Evolutionary conservation across 1,140 invertebrate genomes (phyloP).

Genomic region (Anastatus disparis): DNA sequence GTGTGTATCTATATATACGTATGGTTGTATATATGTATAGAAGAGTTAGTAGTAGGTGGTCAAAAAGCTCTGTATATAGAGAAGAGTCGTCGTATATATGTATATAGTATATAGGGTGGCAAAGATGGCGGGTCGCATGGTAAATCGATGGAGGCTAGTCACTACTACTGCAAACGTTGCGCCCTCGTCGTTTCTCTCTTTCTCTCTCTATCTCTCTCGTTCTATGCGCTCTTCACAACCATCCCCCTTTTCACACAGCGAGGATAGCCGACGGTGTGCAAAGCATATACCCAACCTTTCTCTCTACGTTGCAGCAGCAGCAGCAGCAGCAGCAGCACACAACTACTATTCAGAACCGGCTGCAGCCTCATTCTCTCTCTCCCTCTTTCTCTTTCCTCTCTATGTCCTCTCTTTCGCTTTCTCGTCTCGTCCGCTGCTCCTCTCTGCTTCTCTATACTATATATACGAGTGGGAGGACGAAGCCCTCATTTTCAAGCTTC

Average conservation of each 20-base stretch:
- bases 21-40: no score
- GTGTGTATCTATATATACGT: no score
- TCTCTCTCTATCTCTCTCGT: slow-evolving; percentile 12
- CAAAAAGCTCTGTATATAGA: no score
- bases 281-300: slow-evolving; percentile 48
- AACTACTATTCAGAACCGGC: slow-evolving; percentile 15
- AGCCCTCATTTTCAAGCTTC: slow-evolving; percentile 61
- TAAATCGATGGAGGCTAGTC: slow-evolving; percentile 66
- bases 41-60: no score
- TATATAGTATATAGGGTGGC: slow-evolving; percentile 63
- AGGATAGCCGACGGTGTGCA: slow-evolving; percentile 51
- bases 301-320: slow-evolving; percentile 21
- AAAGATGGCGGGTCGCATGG: slow-evolving; percentile 64
- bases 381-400: slow-evolving; percentile 1
- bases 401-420: no score
- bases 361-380: neutral
- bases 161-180: no score
- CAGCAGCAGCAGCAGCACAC: no score
- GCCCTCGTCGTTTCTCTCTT: slow-evolving; percentile 51
- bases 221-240: slow-evolving; percentile 16
- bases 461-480: slow-evolving; percentile 7
- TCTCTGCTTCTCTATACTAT: no score
- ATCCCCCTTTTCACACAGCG: slow-evolving; percentile 19
- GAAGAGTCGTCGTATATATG: no score
- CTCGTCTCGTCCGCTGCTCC: no score